Percentiles rank a stretch among this genome's conserved stretches.
Evolutionary conservation across 2,797 vertebrate species (phyloP).

Genomic region (Peromyscus attwateri): DNA sequence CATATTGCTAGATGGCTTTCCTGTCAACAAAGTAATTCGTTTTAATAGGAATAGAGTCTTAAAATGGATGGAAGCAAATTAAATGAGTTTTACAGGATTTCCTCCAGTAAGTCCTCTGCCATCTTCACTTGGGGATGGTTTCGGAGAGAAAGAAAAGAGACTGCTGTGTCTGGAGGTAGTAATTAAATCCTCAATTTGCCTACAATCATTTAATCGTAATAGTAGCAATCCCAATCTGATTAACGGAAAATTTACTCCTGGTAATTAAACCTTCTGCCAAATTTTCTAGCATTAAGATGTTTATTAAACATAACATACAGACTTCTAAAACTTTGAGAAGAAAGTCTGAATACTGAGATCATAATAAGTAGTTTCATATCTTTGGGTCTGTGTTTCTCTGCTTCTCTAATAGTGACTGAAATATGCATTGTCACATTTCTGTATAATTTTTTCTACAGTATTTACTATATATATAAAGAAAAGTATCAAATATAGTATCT

Average conservation of each 20-base stretch:
- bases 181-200: slow-evolving; percentile 77
- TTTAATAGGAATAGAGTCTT: slow-evolving; percentile 65
- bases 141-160: slow-evolving; percentile 74
- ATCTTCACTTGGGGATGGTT: slow-evolving; percentile 65
- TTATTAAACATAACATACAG: slow-evolving; percentile 10
- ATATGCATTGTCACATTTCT: not conserved
- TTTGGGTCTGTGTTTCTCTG: not conserved
- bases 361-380: not conserved
- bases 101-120: slow-evolving; percentile 57
- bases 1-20: slow-evolving; percentile 45
- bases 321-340: not conserved
- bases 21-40: slow-evolving; percentile 69
- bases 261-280: slow-evolving; percentile 74
- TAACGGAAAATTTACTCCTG: slow-evolving; percentile 68
- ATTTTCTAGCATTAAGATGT: slow-evolving; percentile 70
- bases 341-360: slow-evolving; percentile 28
- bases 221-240: slow-evolving; percentile 74
- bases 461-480: not conserved
- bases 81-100: slow-evolving; percentile 73
- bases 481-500: not conserved
- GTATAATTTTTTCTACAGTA: not conserved
- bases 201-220: slow-evolving; percentile 75
- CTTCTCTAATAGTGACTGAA: not conserved
- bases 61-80: slow-evolving; percentile 71
- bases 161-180: slow-evolving; percentile 60